Evolutionary conservation across 2,888 invertebrate genomes (phyloP).

Genomic region (Caenorhabditis panamensis): DNA sequence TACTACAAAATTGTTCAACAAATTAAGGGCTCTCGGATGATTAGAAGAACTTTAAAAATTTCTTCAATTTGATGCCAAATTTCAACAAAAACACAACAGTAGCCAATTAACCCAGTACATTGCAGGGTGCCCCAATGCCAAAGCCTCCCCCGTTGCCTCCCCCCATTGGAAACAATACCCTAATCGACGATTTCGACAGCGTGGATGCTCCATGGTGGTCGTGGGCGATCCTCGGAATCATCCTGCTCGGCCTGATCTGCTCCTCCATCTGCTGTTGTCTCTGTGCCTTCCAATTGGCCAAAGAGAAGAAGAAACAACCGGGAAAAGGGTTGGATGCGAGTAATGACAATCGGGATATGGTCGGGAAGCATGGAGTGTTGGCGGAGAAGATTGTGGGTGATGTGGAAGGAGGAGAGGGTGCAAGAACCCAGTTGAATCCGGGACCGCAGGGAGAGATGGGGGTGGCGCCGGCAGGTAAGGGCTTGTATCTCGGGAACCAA

Average conservation of each 20-base stretch:
- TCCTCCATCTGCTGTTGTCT: slow-evolving; percentile 7
- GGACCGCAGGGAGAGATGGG: slow-evolving; percentile 5
- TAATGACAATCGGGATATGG: neutral
- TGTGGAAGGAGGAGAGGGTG: neutral
- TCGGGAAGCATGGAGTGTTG: neutral
- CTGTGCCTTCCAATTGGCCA: neutral
- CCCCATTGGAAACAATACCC: neutral
- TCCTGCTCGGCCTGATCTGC: neutral
- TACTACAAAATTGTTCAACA: too few relatives aligned
- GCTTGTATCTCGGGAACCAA: too few relatives aligned
- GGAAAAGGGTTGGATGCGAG: neutral
- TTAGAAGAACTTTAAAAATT: too few relatives aligned
- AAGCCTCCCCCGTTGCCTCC: neutral
- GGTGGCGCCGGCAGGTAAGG: neutral
- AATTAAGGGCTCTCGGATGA: too few relatives aligned
- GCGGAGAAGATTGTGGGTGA: neutral
- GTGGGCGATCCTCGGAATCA: slow-evolving; percentile 1
- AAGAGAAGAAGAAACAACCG: neutral
- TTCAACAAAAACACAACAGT: too few relatives aligned
- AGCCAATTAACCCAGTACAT: too few relatives aligned
- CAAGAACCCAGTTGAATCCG: neutral
- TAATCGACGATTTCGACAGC: neutral
- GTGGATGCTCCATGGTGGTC: slow-evolving; percentile 17
- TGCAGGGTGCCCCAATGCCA: neutral
- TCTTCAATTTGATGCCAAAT: too few relatives aligned